Conservation (phyloP, 1,140 invertebrate species). For the Papilio polytes region DNA sequence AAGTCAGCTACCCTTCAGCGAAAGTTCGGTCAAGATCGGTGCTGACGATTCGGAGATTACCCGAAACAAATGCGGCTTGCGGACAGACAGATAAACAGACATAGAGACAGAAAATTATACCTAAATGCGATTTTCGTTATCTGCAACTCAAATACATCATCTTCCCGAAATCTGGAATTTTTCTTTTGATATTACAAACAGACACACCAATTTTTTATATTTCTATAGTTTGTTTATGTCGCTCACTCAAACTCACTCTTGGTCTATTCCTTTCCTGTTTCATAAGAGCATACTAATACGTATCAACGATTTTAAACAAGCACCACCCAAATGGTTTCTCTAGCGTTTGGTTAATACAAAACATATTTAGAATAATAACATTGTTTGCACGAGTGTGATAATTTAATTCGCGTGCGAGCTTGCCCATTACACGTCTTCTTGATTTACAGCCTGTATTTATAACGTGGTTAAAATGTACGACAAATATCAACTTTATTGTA, state of each 20-base stretch:
- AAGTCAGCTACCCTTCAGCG: too few species aligned
- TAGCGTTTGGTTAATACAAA: conserved; percentile 7
- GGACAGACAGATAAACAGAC: too few species aligned
- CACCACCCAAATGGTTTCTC: conserved; percentile 3
- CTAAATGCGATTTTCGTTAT: too few species aligned
- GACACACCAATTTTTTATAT: too few species aligned
- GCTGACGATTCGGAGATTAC: too few species aligned
- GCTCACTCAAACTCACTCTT: not conserved
- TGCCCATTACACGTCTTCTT: conserved; percentile 35
- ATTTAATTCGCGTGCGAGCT: conserved; percentile 44
- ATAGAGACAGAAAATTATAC: too few species aligned
- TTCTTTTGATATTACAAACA: too few species aligned
- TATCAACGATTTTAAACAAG: not conserved
- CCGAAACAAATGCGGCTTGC: too few species aligned
- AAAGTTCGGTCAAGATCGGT: too few species aligned
- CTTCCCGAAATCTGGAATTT: too few species aligned
- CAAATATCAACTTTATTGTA: not conserved
- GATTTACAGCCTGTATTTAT: conserved; percentile 13
- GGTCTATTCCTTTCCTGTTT: not conserved
- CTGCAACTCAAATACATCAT: too few species aligned
- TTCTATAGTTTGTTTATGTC: too few species aligned
- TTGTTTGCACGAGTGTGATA: conserved; percentile 44
- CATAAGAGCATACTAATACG: not conserved
- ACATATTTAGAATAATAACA: conserved; percentile 45
- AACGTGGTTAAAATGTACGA: not conserved